Base-by-base conservation (phyloP, 30 jellyfish, hydroid and myxozoan genomes). In the Mastigias papua region DNA sequence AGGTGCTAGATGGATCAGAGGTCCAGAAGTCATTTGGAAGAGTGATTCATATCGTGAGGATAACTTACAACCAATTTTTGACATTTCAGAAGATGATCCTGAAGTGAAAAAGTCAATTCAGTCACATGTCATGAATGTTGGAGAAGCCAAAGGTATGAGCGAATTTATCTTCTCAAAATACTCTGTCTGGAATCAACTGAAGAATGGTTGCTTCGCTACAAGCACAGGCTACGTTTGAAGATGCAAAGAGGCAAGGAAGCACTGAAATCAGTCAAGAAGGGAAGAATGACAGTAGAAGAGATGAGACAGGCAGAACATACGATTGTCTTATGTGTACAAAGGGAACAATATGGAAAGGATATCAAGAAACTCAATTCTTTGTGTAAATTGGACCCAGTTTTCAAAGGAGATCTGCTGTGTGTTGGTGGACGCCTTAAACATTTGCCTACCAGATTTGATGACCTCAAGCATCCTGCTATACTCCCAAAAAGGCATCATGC, bases 1-100 rank as follows among this genome's bases (percentile, higher is more conserved):
- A 42, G 60, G 74, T 72, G 49, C 27, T 11, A 34, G 82, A 71
- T 85, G 88, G 94, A 22, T 85, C 9, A 46, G 37, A 30, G 89
- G 82, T 25, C 94, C 94, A 33, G 88, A 85, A 37, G 71, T 85
- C 76, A 68, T 85, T 29, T 25, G 63, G 65, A 48, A 85, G 48
- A n/a, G n/a, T n/a, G n/a, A n/a, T n/a, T n/a, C n/a, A n/a, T n/a
- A n/a, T n/a, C n/a, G n/a, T n/a, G 76, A 48, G 23, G 82, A 71
- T 69, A 57, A 42, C 9, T 11, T 27, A 0, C 73, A 89, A 89
- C 94, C 94, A 22, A 34, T 20, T 31, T 70, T 34, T 6, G n/a
- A 11, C 31, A 25, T 79, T 32, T 33, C 90, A 6, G 90, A 79
- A 79, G 72, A 63, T 46, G 90, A 79, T 42, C 32, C 34, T 65